Conservation (phyloP, 2,797 vertebrate genomes). For the Schizopygopsis malacanthus region DNA sequence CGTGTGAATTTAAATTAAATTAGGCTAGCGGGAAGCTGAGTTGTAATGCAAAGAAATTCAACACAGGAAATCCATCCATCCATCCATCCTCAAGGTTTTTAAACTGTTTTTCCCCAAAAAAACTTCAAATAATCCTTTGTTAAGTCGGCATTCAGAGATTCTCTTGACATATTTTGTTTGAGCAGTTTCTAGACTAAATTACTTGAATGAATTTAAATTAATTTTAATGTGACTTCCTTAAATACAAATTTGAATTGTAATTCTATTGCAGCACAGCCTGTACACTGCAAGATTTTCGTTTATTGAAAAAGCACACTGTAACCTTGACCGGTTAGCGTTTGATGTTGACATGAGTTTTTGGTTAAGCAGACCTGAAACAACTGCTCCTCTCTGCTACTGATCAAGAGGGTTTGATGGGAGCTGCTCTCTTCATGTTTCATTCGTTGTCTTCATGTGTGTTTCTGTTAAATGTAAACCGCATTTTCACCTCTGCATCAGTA, state of each 20-base stretch:
- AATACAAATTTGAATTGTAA: too few relatives aligned
- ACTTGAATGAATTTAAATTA: background rate
- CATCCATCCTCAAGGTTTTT: background rate
- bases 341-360: background rate
- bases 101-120: background rate
- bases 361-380: background rate
- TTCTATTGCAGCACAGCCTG: background rate
- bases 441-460: background rate
- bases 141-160: background rate
- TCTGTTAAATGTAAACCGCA: background rate
- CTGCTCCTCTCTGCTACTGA: background rate
- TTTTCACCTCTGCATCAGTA: background rate
- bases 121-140: background rate
- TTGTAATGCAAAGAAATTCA: background rate
- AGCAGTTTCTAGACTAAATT: background rate
- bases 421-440: background rate
- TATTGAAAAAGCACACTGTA: background rate
- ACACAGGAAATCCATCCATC: background rate
- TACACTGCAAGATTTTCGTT: background rate
- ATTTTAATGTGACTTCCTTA: background rate
- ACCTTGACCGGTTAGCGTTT: background rate
- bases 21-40: background rate
- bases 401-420: background rate
- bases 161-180: background rate
- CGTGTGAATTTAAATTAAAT: background rate